These are phyloP conservation scores for Neopelma chrysocephalum DNA, from an alignment of 2,797 vertebrate genomes.

Conservation along the genomic window DNA sequence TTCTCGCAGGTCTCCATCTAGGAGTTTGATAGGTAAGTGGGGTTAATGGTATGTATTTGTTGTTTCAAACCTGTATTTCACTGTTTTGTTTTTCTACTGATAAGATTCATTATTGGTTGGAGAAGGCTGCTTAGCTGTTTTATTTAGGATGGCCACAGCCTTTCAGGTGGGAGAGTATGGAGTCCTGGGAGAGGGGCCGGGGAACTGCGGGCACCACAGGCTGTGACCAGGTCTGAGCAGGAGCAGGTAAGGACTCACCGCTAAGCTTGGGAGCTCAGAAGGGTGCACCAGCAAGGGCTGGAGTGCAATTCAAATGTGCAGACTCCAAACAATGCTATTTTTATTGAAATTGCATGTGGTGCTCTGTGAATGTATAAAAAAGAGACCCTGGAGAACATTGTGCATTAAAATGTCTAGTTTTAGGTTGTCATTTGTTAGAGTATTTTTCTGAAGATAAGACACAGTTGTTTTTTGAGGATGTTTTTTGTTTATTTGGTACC, in stretches of 20 bases:
- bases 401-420: neutral
- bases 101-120: neutral
- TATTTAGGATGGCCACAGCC: neutral
- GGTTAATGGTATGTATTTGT: neutral
- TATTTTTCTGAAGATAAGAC: neutral
- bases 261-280: neutral
- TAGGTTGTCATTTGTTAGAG: neutral
- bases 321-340: neutral
- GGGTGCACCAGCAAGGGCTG: neutral
- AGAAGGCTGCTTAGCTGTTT: neutral
- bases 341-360: neutral
- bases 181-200: neutral
- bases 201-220: fast-evolving
- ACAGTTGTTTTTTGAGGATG: neutral
- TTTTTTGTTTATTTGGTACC: neutral
- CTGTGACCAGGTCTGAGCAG: neutral
- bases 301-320: neutral
- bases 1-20: neutral
- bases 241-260: neutral
- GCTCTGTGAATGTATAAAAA: neutral
- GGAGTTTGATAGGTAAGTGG: neutral
- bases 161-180: neutral
- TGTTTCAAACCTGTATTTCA: neutral
- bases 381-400: neutral
- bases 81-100: neutral